Conservation (phyloP, 2,113 vertebrate genomes). For the Chauna torquata region DNA sequence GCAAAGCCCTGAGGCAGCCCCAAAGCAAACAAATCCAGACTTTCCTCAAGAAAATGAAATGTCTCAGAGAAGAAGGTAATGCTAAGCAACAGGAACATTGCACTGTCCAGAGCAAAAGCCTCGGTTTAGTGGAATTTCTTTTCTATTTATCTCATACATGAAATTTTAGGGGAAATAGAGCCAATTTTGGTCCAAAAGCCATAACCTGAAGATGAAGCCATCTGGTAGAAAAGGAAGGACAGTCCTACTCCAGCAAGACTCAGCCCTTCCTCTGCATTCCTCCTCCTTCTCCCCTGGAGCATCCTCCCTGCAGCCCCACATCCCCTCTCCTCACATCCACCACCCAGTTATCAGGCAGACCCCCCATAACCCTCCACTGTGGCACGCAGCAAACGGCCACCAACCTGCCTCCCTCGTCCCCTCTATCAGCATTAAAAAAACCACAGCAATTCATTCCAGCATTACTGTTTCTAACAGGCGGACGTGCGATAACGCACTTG, state of each 20-base stretch:
- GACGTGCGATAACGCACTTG: not conserved
- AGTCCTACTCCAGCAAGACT: not conserved
- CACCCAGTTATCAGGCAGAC: not conserved
- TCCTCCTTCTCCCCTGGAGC: not conserved
- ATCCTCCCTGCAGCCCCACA: not conserved
- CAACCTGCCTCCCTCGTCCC: not conserved
- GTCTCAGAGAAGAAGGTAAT: not conserved
- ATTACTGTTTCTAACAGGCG: not conserved
- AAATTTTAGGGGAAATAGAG: not conserved
- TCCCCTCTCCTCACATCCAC: rapidly evolving
- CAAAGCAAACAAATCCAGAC: not conserved
- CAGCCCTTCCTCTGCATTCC: not conserved
- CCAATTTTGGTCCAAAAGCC: not conserved
- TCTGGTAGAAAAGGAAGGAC: not conserved
- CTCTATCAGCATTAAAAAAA: not conserved
- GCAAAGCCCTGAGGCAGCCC: not conserved
- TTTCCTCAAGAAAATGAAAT: not conserved
- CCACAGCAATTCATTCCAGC: not conserved
- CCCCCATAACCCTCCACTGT: not conserved
- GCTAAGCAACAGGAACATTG: not conserved
- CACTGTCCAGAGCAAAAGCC: not conserved
- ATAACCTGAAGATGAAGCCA: not conserved
- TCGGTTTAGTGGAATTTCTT: not conserved
- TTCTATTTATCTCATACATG: not conserved
- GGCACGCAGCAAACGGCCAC: not conserved